These are phyloP conservation scores for Galeopsomyia nigrocyanea DNA, from an alignment of 2,888 invertebrate species.

Conservation along the genomic window DNA sequence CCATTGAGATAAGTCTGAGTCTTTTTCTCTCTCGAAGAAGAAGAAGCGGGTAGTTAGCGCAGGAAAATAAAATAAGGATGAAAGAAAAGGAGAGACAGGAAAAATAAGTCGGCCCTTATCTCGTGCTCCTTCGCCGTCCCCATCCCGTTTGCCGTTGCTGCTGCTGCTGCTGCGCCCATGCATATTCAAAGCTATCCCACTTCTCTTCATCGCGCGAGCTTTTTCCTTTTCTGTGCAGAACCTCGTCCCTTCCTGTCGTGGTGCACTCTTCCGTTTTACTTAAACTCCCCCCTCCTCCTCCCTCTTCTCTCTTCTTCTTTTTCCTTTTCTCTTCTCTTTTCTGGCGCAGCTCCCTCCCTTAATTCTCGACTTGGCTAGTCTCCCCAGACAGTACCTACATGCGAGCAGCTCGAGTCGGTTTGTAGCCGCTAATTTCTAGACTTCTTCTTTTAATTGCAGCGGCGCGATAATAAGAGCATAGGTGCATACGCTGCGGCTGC, in stretches of 20 bases:
- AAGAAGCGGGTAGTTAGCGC: constrained; percentile 62
- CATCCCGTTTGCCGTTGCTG: constrained; percentile 57
- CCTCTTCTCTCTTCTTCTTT: neutral
- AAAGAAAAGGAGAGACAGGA: constrained; percentile 64
- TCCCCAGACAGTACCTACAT: constrained; percentile 23
- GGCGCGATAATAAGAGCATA: constrained; percentile 61
- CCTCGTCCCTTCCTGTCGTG: neutral
- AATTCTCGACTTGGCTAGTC: constrained; percentile 32
- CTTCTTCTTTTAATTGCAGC: constrained; percentile 66
- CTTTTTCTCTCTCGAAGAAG: no score
- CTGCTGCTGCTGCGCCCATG: constrained; percentile 55
- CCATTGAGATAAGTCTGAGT: no score
- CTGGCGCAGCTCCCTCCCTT: constrained; percentile 18
- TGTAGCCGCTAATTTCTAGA: constrained; percentile 65
- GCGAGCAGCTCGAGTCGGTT: constrained; percentile 10
- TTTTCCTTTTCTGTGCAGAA: constrained; percentile 50
- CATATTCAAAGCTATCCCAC: constrained; percentile 63
- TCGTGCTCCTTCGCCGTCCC: constrained; percentile 57
- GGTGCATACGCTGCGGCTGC: constrained; percentile 35
- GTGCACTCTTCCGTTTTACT: neutral
- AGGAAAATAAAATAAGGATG: constrained; percentile 65
- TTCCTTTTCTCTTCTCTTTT: neutral
- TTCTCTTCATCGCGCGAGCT: constrained; percentile 50
- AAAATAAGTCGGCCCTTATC: constrained; percentile 68
- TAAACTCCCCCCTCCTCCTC: neutral